Conservation (phyloP, 2,797 vertebrate species). For the Distichodus sexfasciatus region DNA sequence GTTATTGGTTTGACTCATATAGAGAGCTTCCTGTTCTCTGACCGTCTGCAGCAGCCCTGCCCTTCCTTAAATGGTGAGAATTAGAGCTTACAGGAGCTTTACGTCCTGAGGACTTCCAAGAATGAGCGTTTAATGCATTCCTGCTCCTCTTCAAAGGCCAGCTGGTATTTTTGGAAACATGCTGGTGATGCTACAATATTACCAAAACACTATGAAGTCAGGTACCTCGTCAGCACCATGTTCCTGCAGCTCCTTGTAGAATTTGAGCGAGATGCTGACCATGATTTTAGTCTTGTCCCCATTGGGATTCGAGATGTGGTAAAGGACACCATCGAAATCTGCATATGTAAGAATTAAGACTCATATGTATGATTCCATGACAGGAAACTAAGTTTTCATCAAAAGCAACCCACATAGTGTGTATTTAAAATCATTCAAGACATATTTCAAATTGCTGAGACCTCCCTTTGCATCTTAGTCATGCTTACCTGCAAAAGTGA, state of each 20-base stretch:
- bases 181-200: neutral
- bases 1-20: slow-evolving; percentile 76
- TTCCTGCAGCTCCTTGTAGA: slow-evolving; percentile 98
- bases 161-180: neutral
- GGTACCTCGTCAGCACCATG: slow-evolving; percentile 93
- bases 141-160: neutral
- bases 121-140: neutral
- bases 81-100: neutral
- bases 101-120: neutral
- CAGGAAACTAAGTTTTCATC: too few relatives aligned
- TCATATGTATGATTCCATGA: too few relatives aligned
- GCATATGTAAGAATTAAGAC: too few relatives aligned
- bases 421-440: neutral
- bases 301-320: slow-evolving; percentile 98
- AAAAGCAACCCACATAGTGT: too few relatives aligned
- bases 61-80: slow-evolving; percentile 62
- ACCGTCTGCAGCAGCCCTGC: slow-evolving; percentile 69
- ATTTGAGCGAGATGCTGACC: slow-evolving; percentile 99
- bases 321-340: slow-evolving; percentile 99
- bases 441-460: neutral
- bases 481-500: slow-evolving; percentile 93
- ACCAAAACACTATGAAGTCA: neutral
- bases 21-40: slow-evolving; percentile 81
- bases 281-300: slow-evolving; percentile 98
- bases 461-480: neutral